Evolutionary conservation across 2,888 invertebrate species (phyloP), one percentile per base, ranked within the genome.

Genomic region (Eupithecia exiguata): DNA sequence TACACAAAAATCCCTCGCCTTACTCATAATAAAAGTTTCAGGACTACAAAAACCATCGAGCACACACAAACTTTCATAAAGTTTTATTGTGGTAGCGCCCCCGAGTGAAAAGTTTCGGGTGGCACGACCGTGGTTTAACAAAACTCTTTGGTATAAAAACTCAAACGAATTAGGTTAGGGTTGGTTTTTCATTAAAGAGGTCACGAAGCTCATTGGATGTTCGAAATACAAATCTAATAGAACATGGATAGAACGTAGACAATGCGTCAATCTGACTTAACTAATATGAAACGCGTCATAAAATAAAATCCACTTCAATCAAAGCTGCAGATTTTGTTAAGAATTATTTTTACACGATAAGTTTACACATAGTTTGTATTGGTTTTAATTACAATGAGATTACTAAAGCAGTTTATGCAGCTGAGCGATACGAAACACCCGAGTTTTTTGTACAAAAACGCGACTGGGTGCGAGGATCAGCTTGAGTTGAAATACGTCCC

Each of bases 321-420:
- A 25, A 58, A 35, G 35, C 35, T 35, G 18, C 18, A 2, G 18
- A 35, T 35, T 62, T 62, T 35, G 18, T 73, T 77, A 75, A 61
- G 72, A 73, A 63, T 68, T 69, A 53, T 72, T 74, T 75, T 73
- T 71, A 67, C 21, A 46, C 49, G 49, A 49, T 71, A 35, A 62
- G 35, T 53, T 67, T 75, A 71, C 70, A 63, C 3, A 65, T 38
- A 65, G 18, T 63, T 63, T 63, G 35, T 36, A 66, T 71, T 74
- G 38, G 18, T 71, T 65, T 66, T 74, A 43, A 73, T 66, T 70
- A 63, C 68, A 16, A 79, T 80, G 79, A 71, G 74, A 61, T 67
- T 74, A 73, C 65, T 80, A 65, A 58, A 76, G 62, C 77, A 72
- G 62, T 74, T 72, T 49, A 69, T 71, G n/a, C 70, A 62, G 30